A percentile compares a stretch with the other conserved stretches of the same genome.
Evolutionary conservation across 2,888 invertebrate genomes (phyloP).

Genomic region (Oligia latruncula): DNA sequence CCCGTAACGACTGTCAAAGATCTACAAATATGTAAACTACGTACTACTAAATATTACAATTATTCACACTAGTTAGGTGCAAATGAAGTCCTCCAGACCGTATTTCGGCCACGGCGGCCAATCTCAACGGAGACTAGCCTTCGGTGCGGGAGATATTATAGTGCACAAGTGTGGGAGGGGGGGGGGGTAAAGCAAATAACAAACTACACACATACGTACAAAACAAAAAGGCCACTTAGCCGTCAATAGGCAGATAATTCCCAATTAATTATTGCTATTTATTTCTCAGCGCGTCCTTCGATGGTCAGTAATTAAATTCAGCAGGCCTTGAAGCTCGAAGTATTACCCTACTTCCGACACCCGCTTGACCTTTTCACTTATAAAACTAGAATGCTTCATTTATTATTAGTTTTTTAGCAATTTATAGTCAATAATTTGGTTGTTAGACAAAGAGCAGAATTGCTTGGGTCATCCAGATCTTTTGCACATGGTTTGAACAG

Average conservation of each 20-base stretch:
- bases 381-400: neutral
- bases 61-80: no score
- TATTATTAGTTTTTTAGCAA: constrained; percentile 20
- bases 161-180: no score
- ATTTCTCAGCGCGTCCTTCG: constrained; percentile 19
- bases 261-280: constrained; percentile 13
- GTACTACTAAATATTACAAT: no score
- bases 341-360: constrained; percentile 33
- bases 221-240: neutral
- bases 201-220: neutral
- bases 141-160: no score
- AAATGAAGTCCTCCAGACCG: no score
- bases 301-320: constrained; percentile 30
- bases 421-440: constrained; percentile 3
- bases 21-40: no score
- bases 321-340: constrained; percentile 23
- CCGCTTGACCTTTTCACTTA: constrained; percentile 30
- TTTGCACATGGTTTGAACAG: neutral
- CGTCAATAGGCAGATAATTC: neutral
- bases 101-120: no score
- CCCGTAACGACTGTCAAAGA: no score
- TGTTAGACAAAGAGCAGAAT: neutral
- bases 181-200: no score
- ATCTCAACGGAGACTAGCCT: no score
- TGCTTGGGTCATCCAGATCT: neutral